phyloP scores from a whole-genome alignment of 2,113 vertebrate genomes.

The Chionodraco myersi region DNA sequence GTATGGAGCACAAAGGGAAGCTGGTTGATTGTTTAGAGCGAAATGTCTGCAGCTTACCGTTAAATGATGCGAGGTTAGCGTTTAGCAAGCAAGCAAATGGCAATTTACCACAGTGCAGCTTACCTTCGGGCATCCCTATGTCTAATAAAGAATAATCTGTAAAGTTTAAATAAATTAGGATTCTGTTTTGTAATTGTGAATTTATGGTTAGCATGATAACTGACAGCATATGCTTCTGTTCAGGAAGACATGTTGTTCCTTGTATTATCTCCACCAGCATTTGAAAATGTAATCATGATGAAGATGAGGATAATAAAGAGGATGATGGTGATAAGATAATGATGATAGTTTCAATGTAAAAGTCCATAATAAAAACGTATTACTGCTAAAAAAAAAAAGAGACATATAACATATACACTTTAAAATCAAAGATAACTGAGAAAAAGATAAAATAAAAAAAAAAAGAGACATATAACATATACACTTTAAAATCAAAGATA shows the following conservation, averaged over 20 bases:
- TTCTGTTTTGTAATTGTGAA: background rate
- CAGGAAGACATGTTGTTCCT: slow-evolving; percentile 24
- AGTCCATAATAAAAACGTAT: background rate
- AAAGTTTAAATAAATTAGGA: slow-evolving; percentile 56
- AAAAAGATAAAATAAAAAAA: too few relatives aligned
- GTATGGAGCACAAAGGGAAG: slow-evolving; percentile 26
- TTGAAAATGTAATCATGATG: slow-evolving; percentile 57
- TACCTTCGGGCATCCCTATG: slow-evolving; percentile 74
- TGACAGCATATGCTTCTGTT: background rate
- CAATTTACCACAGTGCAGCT: slow-evolving; percentile 49
- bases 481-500: too few relatives aligned
- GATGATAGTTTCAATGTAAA: background rate
- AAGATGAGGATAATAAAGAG: background rate
- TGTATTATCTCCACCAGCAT: slow-evolving; percentile 68
- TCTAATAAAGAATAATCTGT: slow-evolving; percentile 83
- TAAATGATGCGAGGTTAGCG: slow-evolving; percentile 40
- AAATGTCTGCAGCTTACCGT: slow-evolving; percentile 9
- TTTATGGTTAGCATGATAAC: background rate
- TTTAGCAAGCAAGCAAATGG: slow-evolving; percentile 44
- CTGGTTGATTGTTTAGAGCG: slow-evolving; percentile 7
- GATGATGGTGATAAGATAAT: slow-evolving; percentile 1
- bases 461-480: too few relatives aligned
- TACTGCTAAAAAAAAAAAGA: background rate
- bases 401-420: background rate
- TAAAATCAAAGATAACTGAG: too few relatives aligned